phyloP scores from a whole-genome alignment of 1,140 invertebrate species.

The Rhynchophorus ferrugineus region DNA sequence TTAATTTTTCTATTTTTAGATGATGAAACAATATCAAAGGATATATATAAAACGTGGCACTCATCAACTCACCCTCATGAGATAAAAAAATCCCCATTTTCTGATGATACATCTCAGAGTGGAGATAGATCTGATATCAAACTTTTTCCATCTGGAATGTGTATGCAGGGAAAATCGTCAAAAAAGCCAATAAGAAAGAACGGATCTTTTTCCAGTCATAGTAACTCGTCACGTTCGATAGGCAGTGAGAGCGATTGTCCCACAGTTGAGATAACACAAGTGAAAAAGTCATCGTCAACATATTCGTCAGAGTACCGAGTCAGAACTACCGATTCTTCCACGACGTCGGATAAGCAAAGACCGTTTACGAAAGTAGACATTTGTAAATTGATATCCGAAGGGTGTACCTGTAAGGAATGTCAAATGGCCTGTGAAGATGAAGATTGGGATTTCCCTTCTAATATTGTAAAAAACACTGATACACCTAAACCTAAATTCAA shows the following conservation, averaged over 20 bases:
- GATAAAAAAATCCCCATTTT: constrained; percentile 13
- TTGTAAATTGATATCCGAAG: constrained; percentile 1
- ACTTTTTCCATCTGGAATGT: constrained; percentile 13
- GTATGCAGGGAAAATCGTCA: neutral
- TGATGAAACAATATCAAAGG: no score
- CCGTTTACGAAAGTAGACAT: constrained; percentile 12
- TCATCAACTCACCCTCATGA: no score
- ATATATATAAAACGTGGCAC: no score
- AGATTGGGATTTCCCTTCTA: constrained; percentile 15
- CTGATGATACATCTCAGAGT: neutral
- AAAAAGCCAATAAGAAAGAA: neutral
- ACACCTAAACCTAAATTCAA: neutral
- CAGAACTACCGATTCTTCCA: neutral
- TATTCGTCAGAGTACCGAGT: neutral
- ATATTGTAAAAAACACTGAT: constrained; percentile 1
- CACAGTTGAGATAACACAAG: constrained; percentile 5
- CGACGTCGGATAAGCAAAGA: neutral
- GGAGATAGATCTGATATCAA: neutral
- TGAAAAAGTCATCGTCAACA: neutral
- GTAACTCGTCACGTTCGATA: neutral
- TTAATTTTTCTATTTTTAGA: constrained; percentile 1
- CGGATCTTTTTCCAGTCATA: neutral
- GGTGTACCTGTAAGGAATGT: constrained; percentile 12
- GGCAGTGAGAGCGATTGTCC: constrained; percentile 7
- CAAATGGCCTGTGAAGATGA: constrained; percentile 10